Percentiles rank a stretch among this genome's conserved stretches.
These are phyloP conservation scores for Mycalesis mineus DNA, from an alignment of 2,888 invertebrate genomes.

Conservation along the genomic window DNA sequence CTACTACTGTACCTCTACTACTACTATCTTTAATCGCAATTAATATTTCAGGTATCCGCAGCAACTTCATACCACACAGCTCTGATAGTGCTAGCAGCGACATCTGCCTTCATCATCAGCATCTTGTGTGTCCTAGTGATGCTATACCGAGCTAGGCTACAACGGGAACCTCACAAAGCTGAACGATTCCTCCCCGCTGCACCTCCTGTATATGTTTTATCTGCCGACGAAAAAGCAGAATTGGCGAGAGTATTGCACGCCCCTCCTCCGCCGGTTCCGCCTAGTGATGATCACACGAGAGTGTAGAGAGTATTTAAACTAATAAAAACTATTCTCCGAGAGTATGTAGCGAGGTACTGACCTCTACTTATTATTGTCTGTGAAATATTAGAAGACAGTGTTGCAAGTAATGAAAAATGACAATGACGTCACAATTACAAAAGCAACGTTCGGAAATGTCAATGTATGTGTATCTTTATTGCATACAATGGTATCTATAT, in stretches of 20 bases:
- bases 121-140: slow-evolving; percentile 85
- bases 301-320: slow-evolving; percentile 21
- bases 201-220: slow-evolving; percentile 83
- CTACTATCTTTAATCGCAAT: neutral
- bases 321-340: neutral
- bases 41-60: slow-evolving; percentile 67
- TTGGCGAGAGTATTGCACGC: slow-evolving; percentile 63
- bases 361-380: too few species aligned
- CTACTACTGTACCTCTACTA: too few species aligned
- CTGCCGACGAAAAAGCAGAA: slow-evolving; percentile 81
- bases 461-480: too few species aligned
- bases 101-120: slow-evolving; percentile 88
- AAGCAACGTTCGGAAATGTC: too few species aligned
- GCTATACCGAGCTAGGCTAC: slow-evolving; percentile 81
- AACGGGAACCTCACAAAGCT: slow-evolving; percentile 71
- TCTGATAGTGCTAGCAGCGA: slow-evolving; percentile 85
- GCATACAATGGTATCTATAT: too few species aligned
- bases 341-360: neutral
- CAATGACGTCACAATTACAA: too few species aligned
- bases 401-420: too few species aligned
- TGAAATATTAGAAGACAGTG: too few species aligned
- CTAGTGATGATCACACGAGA: slow-evolving; percentile 44
- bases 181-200: slow-evolving; percentile 80
- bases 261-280: slow-evolving; percentile 54
- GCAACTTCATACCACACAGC: slow-evolving; percentile 86